Evolutionary conservation across 64 coral and sea anemone genomes (phyloP), one percentile per base, ranked within the genome.

Genomic region (Hydrozoanthus tunicans): DNA sequence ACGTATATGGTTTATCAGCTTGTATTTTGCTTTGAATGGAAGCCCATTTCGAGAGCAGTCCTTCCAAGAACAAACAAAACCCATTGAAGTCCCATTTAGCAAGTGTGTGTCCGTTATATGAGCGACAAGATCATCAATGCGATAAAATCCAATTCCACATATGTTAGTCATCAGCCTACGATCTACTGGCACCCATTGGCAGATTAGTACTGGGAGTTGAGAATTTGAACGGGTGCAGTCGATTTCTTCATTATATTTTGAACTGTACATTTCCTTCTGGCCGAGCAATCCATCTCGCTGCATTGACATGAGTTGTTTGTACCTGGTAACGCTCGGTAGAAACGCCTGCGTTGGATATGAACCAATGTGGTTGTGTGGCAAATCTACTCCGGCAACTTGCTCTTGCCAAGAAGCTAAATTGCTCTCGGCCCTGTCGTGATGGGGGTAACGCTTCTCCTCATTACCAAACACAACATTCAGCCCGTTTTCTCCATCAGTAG

Each of bases 101-200:
- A 88, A 74, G 70, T 88, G 84, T 73, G 68, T 75, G 69, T 88
- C 84, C 7, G 84, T 88, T 25, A 88, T 88, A 59, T 88, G 84
- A 24, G 84, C 13, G 3, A 88, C 84, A 51, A 88, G 84, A 70
- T 88, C 84, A 13, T 88, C 84, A 13, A 88, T 88, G 4, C 68
- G 84, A 72, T 88, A 88, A 57, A 88, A 88, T 4, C 84, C 84
- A 2, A 88, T 74, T 12, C 84, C 84, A 75, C 84, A 88, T 0
- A 88, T 88, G 11, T 88, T 67, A 43, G 58, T 74, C 13, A 88
- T 59, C 84, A 88, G 0, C 4, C 70, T 8, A 2, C 84, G 84
- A 88, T 88, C 68, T 13, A 55, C 10, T 6, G 68, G 53, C 9
- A 75, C 84, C 84, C 84, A 88, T 70, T 88, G 84, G 6, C 84